Percentiles rank a stretch among this genome's conserved stretches.
These are phyloP conservation scores for Globodera ellingtonae DNA, from an alignment of 1,140 invertebrate species.

Conservation along the genomic window DNA sequence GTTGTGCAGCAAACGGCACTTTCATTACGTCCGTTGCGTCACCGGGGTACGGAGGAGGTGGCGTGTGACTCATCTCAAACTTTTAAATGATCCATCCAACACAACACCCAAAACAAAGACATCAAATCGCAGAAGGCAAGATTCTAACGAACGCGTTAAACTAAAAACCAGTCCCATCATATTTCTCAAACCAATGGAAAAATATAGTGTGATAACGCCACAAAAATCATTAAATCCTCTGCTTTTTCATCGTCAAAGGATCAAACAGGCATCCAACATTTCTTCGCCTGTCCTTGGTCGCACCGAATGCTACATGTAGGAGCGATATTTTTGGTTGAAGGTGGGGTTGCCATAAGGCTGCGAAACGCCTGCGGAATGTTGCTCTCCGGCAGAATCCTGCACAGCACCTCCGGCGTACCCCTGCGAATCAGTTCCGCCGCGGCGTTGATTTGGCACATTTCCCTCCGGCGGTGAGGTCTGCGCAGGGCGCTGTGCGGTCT, in stretches of 20 bases:
- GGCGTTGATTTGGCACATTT: background rate
- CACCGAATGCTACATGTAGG: slow-evolving; percentile 12
- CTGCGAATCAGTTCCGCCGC: slow-evolving; percentile 6
- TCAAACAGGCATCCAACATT: background rate
- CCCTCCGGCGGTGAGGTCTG: slow-evolving; percentile 23
- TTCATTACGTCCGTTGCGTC: background rate
- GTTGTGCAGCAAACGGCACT: no score
- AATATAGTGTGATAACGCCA: background rate
- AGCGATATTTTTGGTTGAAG: slow-evolving; percentile 21
- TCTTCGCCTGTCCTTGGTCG: background rate
- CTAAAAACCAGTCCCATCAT: background rate
- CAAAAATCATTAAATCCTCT: background rate
- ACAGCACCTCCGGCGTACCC: background rate
- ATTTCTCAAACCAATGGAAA: background rate
- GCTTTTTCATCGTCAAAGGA: background rate
- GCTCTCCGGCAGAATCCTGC: slow-evolving; percentile 7
- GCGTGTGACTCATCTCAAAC: background rate
- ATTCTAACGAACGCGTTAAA: no score
- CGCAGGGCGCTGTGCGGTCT: slow-evolving; percentile 14
- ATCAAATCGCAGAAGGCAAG: no score
- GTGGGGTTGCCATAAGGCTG: slow-evolving; percentile 11
- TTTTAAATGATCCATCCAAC: no score
- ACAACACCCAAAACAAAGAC: no score
- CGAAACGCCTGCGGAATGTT: slow-evolving; percentile 2
- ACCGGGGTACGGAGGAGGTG: background rate